phyloP scores from a whole-genome alignment of 2,113 vertebrate species.

The Anas platyrhynchos region DNA sequence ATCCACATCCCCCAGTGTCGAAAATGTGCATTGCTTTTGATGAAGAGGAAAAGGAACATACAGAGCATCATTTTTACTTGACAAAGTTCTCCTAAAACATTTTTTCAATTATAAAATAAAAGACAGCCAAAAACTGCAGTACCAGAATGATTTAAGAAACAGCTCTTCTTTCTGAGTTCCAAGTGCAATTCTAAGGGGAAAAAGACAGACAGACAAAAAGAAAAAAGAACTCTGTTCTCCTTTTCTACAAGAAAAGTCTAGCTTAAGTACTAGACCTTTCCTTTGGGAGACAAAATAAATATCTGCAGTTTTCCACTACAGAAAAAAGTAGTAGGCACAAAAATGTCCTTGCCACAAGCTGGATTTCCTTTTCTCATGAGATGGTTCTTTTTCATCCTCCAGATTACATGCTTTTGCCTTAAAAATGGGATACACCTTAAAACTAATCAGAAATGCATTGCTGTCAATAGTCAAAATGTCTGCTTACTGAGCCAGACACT shows the following conservation, averaged over 20 bases:
- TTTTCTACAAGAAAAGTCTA: background rate
- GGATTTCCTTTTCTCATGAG: background rate
- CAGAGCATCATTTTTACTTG: background rate
- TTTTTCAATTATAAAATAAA: constrained; percentile 52
- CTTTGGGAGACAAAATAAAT: constrained; percentile 40
- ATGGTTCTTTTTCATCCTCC: background rate
- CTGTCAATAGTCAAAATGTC: background rate
- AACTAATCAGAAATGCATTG: background rate
- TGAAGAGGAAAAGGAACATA: background rate
- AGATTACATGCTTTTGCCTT: background rate
- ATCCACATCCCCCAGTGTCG: background rate
- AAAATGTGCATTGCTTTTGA: background rate
- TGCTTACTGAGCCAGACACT: background rate
- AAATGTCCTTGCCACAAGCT: background rate
- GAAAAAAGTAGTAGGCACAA: constrained; percentile 6
- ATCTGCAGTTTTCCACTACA: constrained; percentile 8
- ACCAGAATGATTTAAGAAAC: constrained; percentile 20
- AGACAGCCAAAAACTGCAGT: background rate
- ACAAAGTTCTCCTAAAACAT: background rate
- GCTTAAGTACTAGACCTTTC: constrained; percentile 17
- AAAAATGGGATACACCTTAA: background rate
- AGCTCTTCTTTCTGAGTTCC: background rate
- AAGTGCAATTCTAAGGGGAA: constrained; percentile 9
- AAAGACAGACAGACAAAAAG: background rate
- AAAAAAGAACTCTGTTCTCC: background rate